A percentile compares a stretch with the other conserved stretches of the same genome.
Conservation (phyloP, 2,888 invertebrate genomes). For the Ophion costatus region DNA sequence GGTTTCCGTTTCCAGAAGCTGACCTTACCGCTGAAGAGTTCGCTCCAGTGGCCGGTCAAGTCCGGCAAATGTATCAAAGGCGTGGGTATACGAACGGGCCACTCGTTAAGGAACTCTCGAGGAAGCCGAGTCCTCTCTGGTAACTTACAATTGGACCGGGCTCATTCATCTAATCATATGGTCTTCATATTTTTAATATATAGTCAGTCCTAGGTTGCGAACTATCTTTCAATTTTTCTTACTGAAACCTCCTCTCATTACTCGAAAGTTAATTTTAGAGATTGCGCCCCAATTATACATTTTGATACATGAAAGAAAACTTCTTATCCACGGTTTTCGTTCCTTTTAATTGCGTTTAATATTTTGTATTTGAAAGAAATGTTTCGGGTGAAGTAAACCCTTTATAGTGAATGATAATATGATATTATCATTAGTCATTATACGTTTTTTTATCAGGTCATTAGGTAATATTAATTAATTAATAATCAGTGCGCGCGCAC, state of each 20-base stretch:
- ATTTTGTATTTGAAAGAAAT: too few species aligned
- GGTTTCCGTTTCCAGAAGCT: slow-evolving; percentile 1
- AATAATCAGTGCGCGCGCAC: too few species aligned
- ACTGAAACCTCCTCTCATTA: background rate
- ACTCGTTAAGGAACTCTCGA: slow-evolving; percentile 27
- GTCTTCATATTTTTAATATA: background rate
- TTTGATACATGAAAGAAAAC: too few species aligned
- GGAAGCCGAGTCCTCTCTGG: slow-evolving; percentile 38
- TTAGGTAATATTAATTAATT: too few species aligned
- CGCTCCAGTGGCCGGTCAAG: slow-evolving; percentile 32
- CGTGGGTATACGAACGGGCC: background rate
- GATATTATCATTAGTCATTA: too few species aligned
- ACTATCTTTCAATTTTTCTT: slow-evolving; percentile 14
- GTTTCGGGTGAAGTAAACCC: too few species aligned
- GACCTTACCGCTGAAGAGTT: slow-evolving; percentile 29
- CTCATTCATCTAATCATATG: slow-evolving; percentile 55
- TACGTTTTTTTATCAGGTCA: too few species aligned
- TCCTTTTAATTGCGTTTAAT: too few species aligned
- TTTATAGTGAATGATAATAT: too few species aligned
- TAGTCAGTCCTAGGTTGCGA: background rate
- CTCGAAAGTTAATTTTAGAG: too few species aligned
- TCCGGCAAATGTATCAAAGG: slow-evolving; percentile 25
- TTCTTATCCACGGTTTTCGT: too few species aligned
- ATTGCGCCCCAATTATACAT: too few species aligned
- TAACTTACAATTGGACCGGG: slow-evolving; percentile 56